Evolutionary conservation across 2,113 vertebrate species (phyloP).

Genomic region (Copsychus sechellarum): DNA sequence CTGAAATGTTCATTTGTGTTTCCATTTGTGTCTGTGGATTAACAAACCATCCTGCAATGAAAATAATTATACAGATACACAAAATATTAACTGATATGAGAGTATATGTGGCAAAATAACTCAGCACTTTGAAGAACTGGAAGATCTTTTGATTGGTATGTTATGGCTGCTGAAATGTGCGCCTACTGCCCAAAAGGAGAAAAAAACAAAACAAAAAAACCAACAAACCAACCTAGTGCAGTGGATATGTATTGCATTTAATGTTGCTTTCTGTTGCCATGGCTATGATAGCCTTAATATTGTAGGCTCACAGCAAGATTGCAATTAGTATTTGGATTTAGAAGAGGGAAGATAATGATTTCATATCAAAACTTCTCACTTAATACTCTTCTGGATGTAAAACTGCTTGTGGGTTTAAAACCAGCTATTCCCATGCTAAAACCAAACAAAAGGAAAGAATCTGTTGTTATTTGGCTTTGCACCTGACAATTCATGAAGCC

Average conservation of each 20-base stretch:
- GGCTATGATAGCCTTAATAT: conserved; percentile 72
- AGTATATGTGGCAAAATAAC: conserved; percentile 29
- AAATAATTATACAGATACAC: conserved; percentile 64
- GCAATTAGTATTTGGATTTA: conserved; percentile 81
- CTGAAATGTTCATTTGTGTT: conserved; percentile 69
- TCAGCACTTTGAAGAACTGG: conserved; percentile 1
- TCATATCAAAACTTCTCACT: conserved; percentile 71
- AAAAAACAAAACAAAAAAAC: background rate
- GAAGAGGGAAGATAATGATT: conserved; percentile 75
- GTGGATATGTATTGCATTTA: conserved; percentile 42
- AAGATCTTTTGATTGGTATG: conserved; percentile 44
- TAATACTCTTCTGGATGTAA: conserved; percentile 68
- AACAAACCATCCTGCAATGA: conserved; percentile 27
- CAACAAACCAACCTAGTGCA: background rate
- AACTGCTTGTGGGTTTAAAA: conserved; percentile 58
- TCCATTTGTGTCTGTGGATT: conserved; percentile 63
- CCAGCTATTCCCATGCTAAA: conserved; percentile 43
- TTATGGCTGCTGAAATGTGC: background rate
- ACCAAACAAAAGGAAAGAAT: background rate
- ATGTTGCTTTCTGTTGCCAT: conserved; percentile 72
- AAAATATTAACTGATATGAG: conserved; percentile 50
- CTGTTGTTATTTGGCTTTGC: conserved; percentile 22
- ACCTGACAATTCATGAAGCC: background rate
- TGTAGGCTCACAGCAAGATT: conserved; percentile 74
- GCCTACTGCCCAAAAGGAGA: background rate